Evolutionary conservation across 2,113 vertebrate genomes (phyloP).

Genomic region (Urocynchramus pylzowi): DNA sequence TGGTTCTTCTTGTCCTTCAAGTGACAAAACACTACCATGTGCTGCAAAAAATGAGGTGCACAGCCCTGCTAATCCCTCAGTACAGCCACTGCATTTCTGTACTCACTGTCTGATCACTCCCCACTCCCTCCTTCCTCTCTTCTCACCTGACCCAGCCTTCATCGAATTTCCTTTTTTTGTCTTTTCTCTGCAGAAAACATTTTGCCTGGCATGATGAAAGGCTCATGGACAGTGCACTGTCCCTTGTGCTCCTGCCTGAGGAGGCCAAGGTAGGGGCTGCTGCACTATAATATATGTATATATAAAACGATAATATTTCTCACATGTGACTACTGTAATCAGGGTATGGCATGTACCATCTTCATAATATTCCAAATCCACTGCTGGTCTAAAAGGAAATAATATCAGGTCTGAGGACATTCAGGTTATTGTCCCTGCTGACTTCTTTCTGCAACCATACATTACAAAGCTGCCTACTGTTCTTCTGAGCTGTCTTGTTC

Average conservation of each 20-base stretch:
- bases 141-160: background rate
- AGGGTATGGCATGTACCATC: background rate
- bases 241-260: background rate
- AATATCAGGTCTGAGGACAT: background rate
- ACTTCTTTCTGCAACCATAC: background rate
- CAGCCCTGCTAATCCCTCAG: background rate
- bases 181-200: background rate
- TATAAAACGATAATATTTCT: background rate
- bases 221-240: background rate
- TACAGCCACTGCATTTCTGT: background rate
- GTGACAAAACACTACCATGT: accelerated
- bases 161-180: background rate
- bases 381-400: background rate
- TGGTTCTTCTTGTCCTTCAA: background rate
- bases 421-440: background rate
- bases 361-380: background rate
- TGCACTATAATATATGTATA: background rate
- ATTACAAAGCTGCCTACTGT: background rate
- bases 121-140: background rate
- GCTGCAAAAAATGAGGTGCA: background rate
- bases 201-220: background rate
- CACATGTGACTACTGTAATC: background rate
- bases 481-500: background rate
- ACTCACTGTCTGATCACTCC: background rate
- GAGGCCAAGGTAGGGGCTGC: background rate